These are phyloP conservation scores for Indicator indicator DNA, from an alignment of 2,113 vertebrate species.

Conservation along the genomic window DNA sequence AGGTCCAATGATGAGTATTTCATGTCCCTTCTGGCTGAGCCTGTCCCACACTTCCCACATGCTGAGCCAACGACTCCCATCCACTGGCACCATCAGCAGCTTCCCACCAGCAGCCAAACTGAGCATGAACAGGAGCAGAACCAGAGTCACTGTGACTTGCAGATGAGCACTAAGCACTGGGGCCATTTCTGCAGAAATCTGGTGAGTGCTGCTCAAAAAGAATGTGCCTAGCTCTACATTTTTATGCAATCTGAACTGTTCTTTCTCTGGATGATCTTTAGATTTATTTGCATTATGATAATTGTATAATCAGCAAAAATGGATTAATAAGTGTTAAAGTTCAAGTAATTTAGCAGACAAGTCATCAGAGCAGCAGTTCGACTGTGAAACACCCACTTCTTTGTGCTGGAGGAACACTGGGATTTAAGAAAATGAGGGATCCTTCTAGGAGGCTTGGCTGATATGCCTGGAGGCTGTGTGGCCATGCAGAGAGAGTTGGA, in stretches of 20 bases:
- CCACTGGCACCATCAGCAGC: no score
- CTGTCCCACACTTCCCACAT: background rate
- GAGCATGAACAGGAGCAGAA: no score
- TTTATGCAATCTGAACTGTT: background rate
- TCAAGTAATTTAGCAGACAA: background rate
- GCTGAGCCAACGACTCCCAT: no score
- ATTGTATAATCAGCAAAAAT: background rate
- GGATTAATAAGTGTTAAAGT: background rate
- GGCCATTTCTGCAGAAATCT: background rate
- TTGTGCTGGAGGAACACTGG: background rate
- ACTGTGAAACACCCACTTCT: background rate
- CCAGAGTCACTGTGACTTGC: no score
- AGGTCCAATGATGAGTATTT: conserved; percentile 75
- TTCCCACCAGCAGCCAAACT: no score
- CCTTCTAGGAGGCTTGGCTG: background rate
- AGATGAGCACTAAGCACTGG: no score
- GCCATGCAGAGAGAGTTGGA: no score
- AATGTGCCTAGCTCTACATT: rapidly evolving
- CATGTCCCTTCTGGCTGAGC: conserved; percentile 35
- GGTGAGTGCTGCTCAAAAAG: background rate
- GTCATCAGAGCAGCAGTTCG: no score
- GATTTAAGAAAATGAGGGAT: background rate
- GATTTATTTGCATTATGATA: background rate
- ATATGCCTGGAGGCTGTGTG: no score
- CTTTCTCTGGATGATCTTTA: background rate